Evolutionary conservation across 2,888 invertebrate species (phyloP), one percentile per base, ranked within the genome.

Genomic region (Sphecodes monilicornis): DNA sequence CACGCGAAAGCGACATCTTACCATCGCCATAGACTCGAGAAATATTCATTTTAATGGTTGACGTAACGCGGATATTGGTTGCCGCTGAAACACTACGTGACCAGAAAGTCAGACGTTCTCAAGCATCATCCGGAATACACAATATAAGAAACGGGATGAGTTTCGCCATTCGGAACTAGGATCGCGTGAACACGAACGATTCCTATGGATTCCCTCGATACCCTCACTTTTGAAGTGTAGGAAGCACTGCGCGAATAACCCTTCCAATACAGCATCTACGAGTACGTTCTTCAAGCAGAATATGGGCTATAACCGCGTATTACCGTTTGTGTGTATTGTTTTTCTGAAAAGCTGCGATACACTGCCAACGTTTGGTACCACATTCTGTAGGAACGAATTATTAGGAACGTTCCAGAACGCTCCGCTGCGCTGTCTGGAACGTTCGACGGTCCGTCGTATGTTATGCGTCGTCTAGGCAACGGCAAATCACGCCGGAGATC

Each of bases 1-100:
- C 29, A 5, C 18, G 60, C 32, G 87, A 18, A n/a, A 41, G 43
- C 32, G 46, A 71, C 86, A 87, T 82, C 84, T 70, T 76, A 36
- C 26, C n/a, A 57, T 41, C 83, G 80, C 57, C 77, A 70, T 78
- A 85, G 88, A 90, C 91, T 92, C 90, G 80, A 91, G 88, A 91
- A 92, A 92, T 92, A 91, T 92, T 93, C 91, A 91, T 92, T 93
- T 91, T 91, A 91, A 92, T 92, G 91, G 90, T 91, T 91, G 92
- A 93, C 90, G 90, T 90, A 92, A 90, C 90, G 87, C 77, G 85
- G 88, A 87, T 92, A 92, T 92, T 88, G 92, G 90, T 91, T 91
- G 90, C 90, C 85, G 81, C 78, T 87, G 89, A 88, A 89, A 88
- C 88, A 86, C 86, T 91, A 91, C 92, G 92, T 93, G 92, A 86